phyloP scores from a whole-genome alignment of 1,140 invertebrate species.

The Drosophila seguyi region DNA sequence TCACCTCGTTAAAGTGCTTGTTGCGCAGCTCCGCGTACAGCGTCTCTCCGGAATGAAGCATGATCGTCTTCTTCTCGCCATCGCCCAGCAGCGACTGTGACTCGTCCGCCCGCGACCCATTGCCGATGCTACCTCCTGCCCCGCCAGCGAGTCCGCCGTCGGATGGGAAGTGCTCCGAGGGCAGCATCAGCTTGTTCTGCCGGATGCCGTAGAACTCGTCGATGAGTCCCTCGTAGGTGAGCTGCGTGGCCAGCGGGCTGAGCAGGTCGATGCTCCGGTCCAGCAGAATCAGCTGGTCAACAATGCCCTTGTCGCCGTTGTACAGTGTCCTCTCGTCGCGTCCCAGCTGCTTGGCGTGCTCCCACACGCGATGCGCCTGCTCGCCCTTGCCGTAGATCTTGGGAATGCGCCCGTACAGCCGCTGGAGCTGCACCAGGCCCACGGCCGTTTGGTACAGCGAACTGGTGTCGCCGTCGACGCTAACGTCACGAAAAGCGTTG shows the following conservation, averaged over 20 bases:
- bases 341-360: conserved; percentile 93
- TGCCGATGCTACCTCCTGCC: conserved; percentile 40
- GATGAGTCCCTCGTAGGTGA: conserved; percentile 98
- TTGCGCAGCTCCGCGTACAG: conserved; percentile 96
- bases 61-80: conserved; percentile 90
- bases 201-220: conserved; percentile 88
- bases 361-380: conserved; percentile 94
- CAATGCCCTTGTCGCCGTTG: conserved; percentile 86
- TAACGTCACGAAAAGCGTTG: conserved; percentile 92
- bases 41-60: conserved; percentile 96
- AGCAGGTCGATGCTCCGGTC: conserved; percentile 96
- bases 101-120: conserved; percentile 13
- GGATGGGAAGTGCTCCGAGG: conserved; percentile 92
- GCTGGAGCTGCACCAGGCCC: conserved; percentile 94
- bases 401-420: conserved; percentile 95
- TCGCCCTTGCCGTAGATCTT: conserved; percentile 96
- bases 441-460: conserved; percentile 95
- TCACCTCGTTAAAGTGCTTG: conserved; percentile 97
- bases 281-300: conserved; percentile 95
- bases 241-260: conserved; percentile 96
- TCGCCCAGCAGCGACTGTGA: conserved; percentile 77
- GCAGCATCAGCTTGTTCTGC: conserved; percentile 91
- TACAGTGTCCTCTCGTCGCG: conserved; percentile 88
- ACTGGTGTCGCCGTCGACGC: conserved; percentile 95
- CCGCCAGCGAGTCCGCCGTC: conserved; percentile 86